Base-by-base conservation (phyloP, 2,888 invertebrate species). In the Drosophila histrio region DNA sequence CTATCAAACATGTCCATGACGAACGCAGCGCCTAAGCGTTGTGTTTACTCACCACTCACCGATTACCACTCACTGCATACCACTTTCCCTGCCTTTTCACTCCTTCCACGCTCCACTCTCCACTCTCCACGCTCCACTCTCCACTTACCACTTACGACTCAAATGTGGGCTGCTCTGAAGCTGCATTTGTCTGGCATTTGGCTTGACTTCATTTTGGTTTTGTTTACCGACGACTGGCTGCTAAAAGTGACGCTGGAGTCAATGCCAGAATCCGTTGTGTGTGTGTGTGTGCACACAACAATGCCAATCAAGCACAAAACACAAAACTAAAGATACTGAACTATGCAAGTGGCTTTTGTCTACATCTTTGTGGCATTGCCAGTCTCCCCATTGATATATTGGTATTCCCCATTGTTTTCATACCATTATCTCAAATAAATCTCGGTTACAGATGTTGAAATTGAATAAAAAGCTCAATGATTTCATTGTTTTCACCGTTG, bases 231-330 rank as follows among this genome's bases (percentile, higher is more conserved):
- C 53, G 11, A 32, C 24, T 54, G 58, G 13, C 57, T 59, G 52
- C 52, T 46, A 49, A 34, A 76, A 32, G 34, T 66, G 72, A 61
- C 41, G 32, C 22, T 22, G 50, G 13, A 46, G 62, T 56, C 75
- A 36, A 56, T 47, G 30, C n/a, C 50, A 28, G 47, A 46, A 61
- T 56, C 64, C 41, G 60, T 53, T 28, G 13, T 52, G 9, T 39
- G 21, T 9, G 21, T 32, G 28, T 38, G 58, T 9, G 17, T 28
- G 17, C 22, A 32, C 53, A 47, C 49, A 64, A 46, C 61, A 73
- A 84, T 72, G 76, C 64, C 82, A 82, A 82, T 82, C 87, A 76
- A 76, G 68, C 87, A 82, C 87, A 87, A 78, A 85, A 78, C 64
- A 76, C 67, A 61, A 59, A 76, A 72, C 76, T 79, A 85, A 79